Conservation (phyloP, 2,113 vertebrate genomes). For the Tachysurus fulvidraco region DNA sequence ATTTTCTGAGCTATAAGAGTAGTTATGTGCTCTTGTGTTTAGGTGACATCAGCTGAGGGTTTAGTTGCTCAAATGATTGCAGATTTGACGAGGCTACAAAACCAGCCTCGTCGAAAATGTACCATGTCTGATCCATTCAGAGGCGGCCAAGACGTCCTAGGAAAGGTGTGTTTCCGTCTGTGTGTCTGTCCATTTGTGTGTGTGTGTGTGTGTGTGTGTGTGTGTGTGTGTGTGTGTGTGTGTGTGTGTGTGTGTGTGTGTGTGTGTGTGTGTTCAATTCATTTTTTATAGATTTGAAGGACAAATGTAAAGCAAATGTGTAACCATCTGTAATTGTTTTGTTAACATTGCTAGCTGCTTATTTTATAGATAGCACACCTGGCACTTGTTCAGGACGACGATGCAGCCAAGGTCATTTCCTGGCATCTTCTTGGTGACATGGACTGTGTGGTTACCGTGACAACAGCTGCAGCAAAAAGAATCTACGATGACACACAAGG, state of each 20-base stretch:
- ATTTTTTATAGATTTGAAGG: neutral
- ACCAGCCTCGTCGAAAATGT: conserved; percentile 75
- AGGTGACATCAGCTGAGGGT: conserved; percentile 74
- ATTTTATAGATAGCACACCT: conserved; percentile 84
- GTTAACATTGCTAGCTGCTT: neutral
- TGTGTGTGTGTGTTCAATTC: neutral
- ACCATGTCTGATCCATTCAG: conserved; percentile 73
- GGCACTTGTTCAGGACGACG: conserved; percentile 81
- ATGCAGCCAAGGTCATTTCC: conserved; percentile 85
- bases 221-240: neutral
- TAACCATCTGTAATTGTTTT: neutral
- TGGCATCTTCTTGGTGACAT: conserved; percentile 91
- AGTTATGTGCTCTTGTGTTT: conserved; percentile 49
- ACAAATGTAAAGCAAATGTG: neutral
- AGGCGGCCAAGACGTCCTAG: conserved; percentile 80
- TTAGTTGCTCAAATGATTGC: conserved; percentile 68
- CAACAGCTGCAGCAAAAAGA: conserved; percentile 75
- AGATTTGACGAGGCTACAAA: conserved; percentile 68
- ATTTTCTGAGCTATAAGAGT: neutral
- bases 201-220: conserved; percentile 62
- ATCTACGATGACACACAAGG: conserved; percentile 82
- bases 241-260: conserved; percentile 69
- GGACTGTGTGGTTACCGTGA: conserved; percentile 89
- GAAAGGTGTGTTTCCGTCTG: conserved; percentile 75
- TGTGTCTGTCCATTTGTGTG: neutral